Base-by-base conservation (phyloP, 92 coral and sea anemone genomes). In the Metridium senile region DNA sequence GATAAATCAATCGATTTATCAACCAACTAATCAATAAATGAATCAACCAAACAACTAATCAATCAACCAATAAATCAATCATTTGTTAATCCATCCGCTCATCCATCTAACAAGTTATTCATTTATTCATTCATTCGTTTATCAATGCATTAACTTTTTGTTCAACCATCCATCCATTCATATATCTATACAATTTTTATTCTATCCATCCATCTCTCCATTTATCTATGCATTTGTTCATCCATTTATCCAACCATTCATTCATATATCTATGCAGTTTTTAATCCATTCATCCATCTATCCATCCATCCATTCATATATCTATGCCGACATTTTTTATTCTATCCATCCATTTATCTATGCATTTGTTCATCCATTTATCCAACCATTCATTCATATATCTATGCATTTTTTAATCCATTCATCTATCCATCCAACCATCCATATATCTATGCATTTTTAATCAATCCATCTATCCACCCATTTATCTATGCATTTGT, bases 281-380 rank as follows among this genome's bases (percentile, higher is more conserved):
- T 39, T 39, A 6, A 39, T 13, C 13, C 13, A 39, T 39, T 19
- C 25, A 54, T 54, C 59, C 20, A 54, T 54, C 59, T 20, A 54
- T 54, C 23, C 59, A 54, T 54, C 59, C 59, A 54, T 54, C 59
- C 59, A 54, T 54, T 20, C 59, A 54, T 54, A 3, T 20, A 54
- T 54, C 23, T 54, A 54, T 39, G 6, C 49, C 49, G 13, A 4
- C 13, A 39, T 39, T 39, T 39, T 39, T 39, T 13, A n/a, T n/a
- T n/a, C n/a, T n/a, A n/a, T n/a, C n/a, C n/a, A n/a, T n/a, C n/a
- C n/a, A n/a, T n/a, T n/a, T n/a, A n/a, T n/a, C n/a, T n/a, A n/a
- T n/a, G n/a, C n/a, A n/a, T n/a, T n/a, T n/a, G n/a, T n/a, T n/a
- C n/a, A n/a, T n/a, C n/a, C n/a, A n/a, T n/a, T n/a, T n/a, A n/a